Evolutionary conservation across 2,797 vertebrate genomes (phyloP).

Genomic region (Mus spretus): DNA sequence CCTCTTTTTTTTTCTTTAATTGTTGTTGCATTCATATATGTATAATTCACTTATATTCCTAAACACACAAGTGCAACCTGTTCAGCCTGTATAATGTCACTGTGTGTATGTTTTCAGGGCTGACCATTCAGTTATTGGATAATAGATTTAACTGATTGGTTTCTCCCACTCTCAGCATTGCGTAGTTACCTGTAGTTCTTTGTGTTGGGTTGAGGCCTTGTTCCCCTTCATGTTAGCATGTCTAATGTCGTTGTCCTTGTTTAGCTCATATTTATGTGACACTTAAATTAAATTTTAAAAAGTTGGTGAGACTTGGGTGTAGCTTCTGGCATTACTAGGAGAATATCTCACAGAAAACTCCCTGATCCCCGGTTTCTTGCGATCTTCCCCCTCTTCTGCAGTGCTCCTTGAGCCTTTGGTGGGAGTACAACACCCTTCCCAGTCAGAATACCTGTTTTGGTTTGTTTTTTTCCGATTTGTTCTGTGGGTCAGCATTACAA

Average conservation of each 20-base stretch:
- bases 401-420: too few relatives aligned
- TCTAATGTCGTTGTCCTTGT: not conserved
- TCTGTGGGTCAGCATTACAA: not conserved
- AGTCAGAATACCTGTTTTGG: not conserved
- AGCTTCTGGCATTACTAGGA: not conserved
- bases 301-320: not conserved
- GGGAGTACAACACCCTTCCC: not conserved
- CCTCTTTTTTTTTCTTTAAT: not conserved
- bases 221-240: too few relatives aligned
- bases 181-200: not conserved
- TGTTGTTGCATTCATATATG: not conserved
- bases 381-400: not conserved
- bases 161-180: too few relatives aligned
- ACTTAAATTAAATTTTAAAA: too few relatives aligned
- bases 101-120: not conserved
- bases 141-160: not conserved
- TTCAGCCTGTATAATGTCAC: not conserved
- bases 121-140: not conserved
- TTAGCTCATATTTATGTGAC: not conserved
- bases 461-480: not conserved
- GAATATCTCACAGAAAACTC: not conserved
- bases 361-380: too few relatives aligned
- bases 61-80: not conserved
- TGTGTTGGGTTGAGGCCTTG: not conserved
- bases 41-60: not conserved